Evolutionary conservation across 2,113 vertebrate genomes (phyloP).

Genomic region (Lutjanus erythropterus): DNA sequence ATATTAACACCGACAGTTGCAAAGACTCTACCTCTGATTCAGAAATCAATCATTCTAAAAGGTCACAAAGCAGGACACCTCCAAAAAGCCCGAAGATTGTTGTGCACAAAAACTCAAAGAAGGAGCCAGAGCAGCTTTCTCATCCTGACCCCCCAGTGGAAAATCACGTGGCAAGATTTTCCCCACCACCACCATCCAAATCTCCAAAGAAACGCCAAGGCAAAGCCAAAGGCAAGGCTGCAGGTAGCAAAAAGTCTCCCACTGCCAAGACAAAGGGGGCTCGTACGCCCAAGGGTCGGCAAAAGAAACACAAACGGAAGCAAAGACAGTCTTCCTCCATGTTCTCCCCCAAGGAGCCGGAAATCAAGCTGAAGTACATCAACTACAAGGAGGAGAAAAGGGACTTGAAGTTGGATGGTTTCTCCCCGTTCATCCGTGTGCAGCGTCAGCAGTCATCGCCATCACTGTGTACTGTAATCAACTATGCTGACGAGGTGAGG

Average conservation of each 20-base stretch:
- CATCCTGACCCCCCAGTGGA: slow-evolving; percentile 24
- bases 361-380: slow-evolving; percentile 84
- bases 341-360: slow-evolving; percentile 84
- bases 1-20: slow-evolving; percentile 51
- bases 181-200: slow-evolving; percentile 13
- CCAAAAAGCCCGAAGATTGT: slow-evolving; percentile 43
- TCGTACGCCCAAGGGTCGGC: slow-evolving; percentile 65
- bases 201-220: slow-evolving; percentile 71
- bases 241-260: slow-evolving; percentile 43
- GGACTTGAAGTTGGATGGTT: slow-evolving; percentile 71
- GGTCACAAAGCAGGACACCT: slow-evolving; percentile 35
- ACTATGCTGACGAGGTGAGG: slow-evolving; percentile 80
- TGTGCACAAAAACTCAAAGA: slow-evolving; percentile 48
- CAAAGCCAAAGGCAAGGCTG: slow-evolving; percentile 46
- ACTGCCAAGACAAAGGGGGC: slow-evolving; percentile 68
- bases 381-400: slow-evolving; percentile 82
- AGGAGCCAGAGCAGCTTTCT: slow-evolving; percentile 22
- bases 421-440: slow-evolving; percentile 81
- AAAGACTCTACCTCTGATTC: slow-evolving; percentile 81
- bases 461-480: slow-evolving; percentile 79
- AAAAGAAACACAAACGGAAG: slow-evolving; percentile 59
- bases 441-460: slow-evolving; percentile 60
- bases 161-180: neutral
- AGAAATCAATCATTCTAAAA: slow-evolving; percentile 58
- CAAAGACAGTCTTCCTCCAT: slow-evolving; percentile 65